Evolutionary conservation across 1,140 invertebrate species (phyloP), one percentile per base, ranked within the genome.

Genomic region (Zaprionus taronus): DNA sequence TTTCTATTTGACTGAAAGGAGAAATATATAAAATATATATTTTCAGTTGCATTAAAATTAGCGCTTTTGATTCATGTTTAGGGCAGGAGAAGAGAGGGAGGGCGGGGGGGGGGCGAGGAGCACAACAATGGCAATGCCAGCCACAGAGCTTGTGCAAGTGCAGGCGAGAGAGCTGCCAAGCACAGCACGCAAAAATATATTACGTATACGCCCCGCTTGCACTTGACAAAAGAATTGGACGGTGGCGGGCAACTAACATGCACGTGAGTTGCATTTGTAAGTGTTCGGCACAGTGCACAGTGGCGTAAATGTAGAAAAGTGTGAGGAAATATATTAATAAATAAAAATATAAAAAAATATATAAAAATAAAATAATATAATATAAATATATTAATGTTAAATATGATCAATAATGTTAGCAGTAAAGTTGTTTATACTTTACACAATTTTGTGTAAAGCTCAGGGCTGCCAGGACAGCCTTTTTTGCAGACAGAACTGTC

Each of bases 221-320:
- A 81, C 84, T 87, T 87, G 84, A 84, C 84, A 87, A 87, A 84
- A 84, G 78, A 87, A 87, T 90, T 68, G 72, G 67, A 24, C 70
- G 63, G 44, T 63, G 66, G 66, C 53, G 63, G 63, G 55, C 49
- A 7, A 53, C 12, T 53, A 15, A 51, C 60, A 24, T 5, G 28
- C 36, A 74, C 75, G 56, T 75, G 78, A 65, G 71, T 72, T 74
- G 76, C 66, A 66, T 81, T 85, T 78, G 82, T 81, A 72, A 64
- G 69, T 65, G 73, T 15, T 65, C 41, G 1, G 31, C 24, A 26
- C 24, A 20, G 20, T 20, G 67, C 61, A 76, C 73, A 72, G 68
- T 76, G 73, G 68, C 1, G 2, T 47, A 1, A 28, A 17, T 20
- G n/a, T 1, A 2, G 2, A n/a, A n/a, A 28, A 9, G 4, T 60